Percentiles rank a stretch among this genome's conserved stretches.
phyloP scores from a whole-genome alignment of 2,888 invertebrate genomes.

The Carpatolechia fugitivella region DNA sequence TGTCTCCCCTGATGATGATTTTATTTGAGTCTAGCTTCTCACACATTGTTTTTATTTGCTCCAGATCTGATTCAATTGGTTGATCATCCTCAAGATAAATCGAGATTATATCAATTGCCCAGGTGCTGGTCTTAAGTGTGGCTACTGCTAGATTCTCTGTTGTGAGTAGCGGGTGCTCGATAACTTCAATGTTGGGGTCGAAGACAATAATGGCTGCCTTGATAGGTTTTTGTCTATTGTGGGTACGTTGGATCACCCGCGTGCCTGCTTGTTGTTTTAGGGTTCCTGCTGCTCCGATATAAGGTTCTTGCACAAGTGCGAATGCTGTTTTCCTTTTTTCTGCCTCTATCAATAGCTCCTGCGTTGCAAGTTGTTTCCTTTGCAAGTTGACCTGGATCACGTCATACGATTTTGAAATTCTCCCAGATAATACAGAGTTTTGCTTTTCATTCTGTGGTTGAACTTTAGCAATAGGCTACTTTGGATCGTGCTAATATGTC shows the following conservation, averaged over 20 bases:
- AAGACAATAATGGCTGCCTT: too few species aligned
- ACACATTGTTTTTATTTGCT: background rate
- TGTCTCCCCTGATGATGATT: constrained; percentile 24
- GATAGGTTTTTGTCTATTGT: too few species aligned
- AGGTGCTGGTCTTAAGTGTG: background rate
- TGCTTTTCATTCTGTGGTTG: too few species aligned
- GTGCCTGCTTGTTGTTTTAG: background rate
- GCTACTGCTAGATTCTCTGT: background rate
- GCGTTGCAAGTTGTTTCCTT: background rate
- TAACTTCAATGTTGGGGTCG: too few species aligned
- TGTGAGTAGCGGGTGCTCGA: too few species aligned
- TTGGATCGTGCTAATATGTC: background rate
- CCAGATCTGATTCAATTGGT: constrained; percentile 12
- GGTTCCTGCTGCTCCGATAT: background rate
- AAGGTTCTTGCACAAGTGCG: background rate
- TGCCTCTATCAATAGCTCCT: background rate
- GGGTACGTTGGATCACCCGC: background rate
- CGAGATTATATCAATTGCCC: background rate
- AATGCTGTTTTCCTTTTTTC: background rate
- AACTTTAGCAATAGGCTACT: background rate
- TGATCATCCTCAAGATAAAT: background rate
- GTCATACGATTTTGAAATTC: too few species aligned
- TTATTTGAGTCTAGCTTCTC: constrained; percentile 10
- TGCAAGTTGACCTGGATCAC: background rate
- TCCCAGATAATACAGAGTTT: too few species aligned